Conservation (phyloP, 2,113 vertebrate genomes). For the Oceanodroma tethys region DNA sequence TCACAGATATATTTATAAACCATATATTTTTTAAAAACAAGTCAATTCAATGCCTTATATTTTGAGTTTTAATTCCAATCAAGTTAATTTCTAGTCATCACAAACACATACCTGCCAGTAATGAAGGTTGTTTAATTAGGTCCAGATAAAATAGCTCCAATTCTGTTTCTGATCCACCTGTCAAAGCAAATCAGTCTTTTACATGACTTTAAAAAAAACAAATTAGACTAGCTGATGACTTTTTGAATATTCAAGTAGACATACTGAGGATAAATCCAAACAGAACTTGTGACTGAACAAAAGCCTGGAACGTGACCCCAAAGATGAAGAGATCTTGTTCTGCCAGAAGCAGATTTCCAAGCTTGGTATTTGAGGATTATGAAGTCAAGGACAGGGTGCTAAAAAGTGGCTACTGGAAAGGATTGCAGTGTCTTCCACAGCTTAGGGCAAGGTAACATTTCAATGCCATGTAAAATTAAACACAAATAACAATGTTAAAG, state of each 20-base stretch:
- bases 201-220: slow-evolving; percentile 78
- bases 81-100: slow-evolving; percentile 83
- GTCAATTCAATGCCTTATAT: slow-evolving; percentile 76
- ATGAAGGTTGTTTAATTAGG: slow-evolving; percentile 83
- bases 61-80: slow-evolving; percentile 82
- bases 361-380: slow-evolving; percentile 21
- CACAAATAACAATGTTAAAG: slow-evolving; percentile 44
- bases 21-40: slow-evolving; percentile 28
- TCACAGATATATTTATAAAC: slow-evolving; percentile 76
- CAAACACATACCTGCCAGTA: slow-evolving; percentile 82
- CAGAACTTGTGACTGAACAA: slow-evolving; percentile 77
- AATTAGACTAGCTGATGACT: slow-evolving; percentile 83
- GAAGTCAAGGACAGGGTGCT: slow-evolving; percentile 61
- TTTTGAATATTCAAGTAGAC: slow-evolving; percentile 85
- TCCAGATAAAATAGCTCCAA: slow-evolving; percentile 85
- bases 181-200: slow-evolving; percentile 86
- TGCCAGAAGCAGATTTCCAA: slow-evolving; percentile 67
- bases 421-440: slow-evolving; percentile 20
- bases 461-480: slow-evolving; percentile 52
- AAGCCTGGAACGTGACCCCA: slow-evolving; percentile 75
- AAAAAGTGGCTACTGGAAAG: slow-evolving; percentile 44
- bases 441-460: slow-evolving; percentile 46
- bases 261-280: slow-evolving; percentile 76
- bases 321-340: slow-evolving; percentile 69
- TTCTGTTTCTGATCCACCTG: slow-evolving; percentile 84